Conservation (phyloP, 2,888 invertebrate genomes). For the Vandiemenella viatica region DNA sequence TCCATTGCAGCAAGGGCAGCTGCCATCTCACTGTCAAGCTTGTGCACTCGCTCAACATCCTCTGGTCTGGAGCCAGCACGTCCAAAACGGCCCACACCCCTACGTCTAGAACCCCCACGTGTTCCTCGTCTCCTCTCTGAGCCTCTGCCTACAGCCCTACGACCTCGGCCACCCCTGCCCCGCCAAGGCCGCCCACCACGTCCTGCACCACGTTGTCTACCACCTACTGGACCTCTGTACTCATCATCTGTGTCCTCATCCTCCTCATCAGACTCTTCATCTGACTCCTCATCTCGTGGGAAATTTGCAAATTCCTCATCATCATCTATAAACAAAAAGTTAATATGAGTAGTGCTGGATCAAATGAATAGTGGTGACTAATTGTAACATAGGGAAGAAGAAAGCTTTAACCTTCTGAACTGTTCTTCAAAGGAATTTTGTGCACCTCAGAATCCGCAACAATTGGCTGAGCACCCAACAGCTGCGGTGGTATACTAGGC, state of each 20-base stretch:
- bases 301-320: slow-evolving; percentile 7
- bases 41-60: slow-evolving; percentile 27
- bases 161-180: slow-evolving; percentile 4
- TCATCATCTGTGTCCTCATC: slow-evolving; percentile 17
- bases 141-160: not conserved
- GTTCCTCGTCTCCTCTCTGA: slow-evolving; percentile 19
- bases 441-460: not conserved
- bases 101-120: slow-evolving; percentile 22
- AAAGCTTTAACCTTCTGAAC: not conserved
- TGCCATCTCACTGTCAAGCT: slow-evolving; percentile 29
- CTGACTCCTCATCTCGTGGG: slow-evolving; percentile 6
- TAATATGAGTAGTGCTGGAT: too few relatives aligned
- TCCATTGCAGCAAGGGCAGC: slow-evolving; percentile 28
- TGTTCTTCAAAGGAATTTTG: not conserved
- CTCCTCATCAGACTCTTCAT: slow-evolving; percentile 18
- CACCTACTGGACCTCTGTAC: slow-evolving; percentile 6
- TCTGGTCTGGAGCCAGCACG: slow-evolving; percentile 27
- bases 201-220: slow-evolving; percentile 4
- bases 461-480: slow-evolving; percentile 8
- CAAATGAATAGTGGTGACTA: not conserved
- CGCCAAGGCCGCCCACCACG: slow-evolving; percentile 2
- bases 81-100: slow-evolving; percentile 25
- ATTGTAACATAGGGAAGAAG: not conserved
- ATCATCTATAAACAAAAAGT: not conserved
- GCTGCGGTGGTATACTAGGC: slow-evolving; percentile 8